phyloP scores from a whole-genome alignment of 2,113 vertebrate species.

The Malaclemys terrapin region DNA sequence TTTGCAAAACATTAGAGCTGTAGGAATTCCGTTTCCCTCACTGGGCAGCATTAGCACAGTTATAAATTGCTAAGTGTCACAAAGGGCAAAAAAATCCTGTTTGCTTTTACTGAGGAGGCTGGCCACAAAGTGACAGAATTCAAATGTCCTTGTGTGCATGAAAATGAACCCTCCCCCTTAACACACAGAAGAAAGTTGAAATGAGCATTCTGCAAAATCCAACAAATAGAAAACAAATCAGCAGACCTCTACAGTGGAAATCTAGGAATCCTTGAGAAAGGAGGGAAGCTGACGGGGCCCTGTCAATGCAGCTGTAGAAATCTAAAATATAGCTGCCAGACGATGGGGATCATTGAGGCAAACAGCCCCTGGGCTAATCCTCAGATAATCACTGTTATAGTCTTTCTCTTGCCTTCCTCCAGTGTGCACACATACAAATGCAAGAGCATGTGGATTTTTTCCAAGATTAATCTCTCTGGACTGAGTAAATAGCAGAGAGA shows the following conservation, averaged over 20 bases:
- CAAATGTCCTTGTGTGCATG: neutral
- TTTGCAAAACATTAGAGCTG: neutral
- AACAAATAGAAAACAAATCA: neutral
- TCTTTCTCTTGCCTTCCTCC: neutral
- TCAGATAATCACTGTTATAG: neutral
- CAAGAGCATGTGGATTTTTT: neutral
- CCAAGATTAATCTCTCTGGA: neutral
- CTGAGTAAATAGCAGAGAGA: neutral
- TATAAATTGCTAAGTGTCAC: accelerated
- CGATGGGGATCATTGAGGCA: neutral
- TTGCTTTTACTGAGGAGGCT: neutral
- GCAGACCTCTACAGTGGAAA: neutral
- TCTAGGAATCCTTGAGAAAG: neutral
- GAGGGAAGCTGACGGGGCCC: neutral
- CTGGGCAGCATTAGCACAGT: neutral
- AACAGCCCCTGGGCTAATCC: neutral
- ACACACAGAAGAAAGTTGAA: neutral
- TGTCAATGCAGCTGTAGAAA: neutral
- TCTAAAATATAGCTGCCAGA: neutral
- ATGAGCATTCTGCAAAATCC: neutral
- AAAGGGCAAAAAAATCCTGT: neutral
- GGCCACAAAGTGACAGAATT: neutral
- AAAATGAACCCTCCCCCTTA: neutral
- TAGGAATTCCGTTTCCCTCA: neutral
- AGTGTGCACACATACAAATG: neutral